Conservation (phyloP, 2,888 invertebrate genomes). For the Philhelius pedissequus region DNA sequence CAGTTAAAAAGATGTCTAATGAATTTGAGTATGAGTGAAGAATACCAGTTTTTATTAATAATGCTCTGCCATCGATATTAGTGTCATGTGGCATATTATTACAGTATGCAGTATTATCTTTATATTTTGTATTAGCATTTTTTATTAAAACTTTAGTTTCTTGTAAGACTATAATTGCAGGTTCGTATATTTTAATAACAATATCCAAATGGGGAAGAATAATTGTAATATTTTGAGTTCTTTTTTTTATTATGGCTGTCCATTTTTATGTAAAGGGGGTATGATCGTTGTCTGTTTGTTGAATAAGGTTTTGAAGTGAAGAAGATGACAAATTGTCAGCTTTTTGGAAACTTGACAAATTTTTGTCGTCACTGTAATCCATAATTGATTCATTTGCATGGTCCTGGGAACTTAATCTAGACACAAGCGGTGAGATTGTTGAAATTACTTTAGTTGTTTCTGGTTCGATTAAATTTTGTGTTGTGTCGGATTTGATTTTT, state of each 20-base stretch:
- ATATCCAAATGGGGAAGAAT: constrained; percentile 1
- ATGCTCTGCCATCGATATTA: constrained; percentile 1
- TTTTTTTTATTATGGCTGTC: background rate
- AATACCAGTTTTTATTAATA: constrained; percentile 3
- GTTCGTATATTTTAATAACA: background rate
- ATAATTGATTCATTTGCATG: background rate
- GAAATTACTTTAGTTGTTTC: background rate
- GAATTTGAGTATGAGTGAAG: background rate
- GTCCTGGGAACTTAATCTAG: background rate
- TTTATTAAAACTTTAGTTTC: background rate
- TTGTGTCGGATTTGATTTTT: background rate
- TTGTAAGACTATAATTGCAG: background rate
- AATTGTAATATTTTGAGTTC: too few relatives aligned
- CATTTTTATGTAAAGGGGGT: background rate
- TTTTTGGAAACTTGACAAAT: background rate
- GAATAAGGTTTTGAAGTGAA: background rate
- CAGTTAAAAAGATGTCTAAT: background rate
- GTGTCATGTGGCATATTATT: background rate
- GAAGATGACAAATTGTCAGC: background rate
- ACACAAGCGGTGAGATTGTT: background rate
- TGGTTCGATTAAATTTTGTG: background rate
- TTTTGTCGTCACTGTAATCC: background rate
- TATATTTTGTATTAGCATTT: background rate
- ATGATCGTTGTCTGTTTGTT: background rate
- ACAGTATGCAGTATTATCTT: background rate